Conservation (phyloP, 2,113 vertebrate species). For the Aptenodytes forsteri region DNA sequence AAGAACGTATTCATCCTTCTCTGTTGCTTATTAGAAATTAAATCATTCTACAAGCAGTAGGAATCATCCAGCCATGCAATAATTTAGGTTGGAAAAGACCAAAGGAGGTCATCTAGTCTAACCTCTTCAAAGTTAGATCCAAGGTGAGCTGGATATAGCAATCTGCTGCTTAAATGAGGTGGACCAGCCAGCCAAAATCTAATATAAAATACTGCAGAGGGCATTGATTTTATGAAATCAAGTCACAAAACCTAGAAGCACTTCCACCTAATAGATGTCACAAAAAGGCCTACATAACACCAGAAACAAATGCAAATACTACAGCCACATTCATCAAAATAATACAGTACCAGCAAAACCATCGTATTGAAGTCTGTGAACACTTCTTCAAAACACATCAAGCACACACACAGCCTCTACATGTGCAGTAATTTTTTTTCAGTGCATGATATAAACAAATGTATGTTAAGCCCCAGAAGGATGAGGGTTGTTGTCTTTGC, state of each 20-base stretch:
- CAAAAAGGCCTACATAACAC: background rate
- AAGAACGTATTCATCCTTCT: background rate
- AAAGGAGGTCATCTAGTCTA: background rate
- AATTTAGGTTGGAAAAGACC: background rate
- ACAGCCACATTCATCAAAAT: background rate
- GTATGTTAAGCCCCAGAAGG: background rate
- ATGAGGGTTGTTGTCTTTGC: background rate
- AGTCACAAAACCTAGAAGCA: background rate
- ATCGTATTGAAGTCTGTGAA: background rate
- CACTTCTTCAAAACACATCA: background rate
- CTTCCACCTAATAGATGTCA: background rate
- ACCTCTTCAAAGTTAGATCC: background rate
- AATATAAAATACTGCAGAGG: background rate
- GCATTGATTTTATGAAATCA: background rate
- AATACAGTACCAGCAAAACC: background rate
- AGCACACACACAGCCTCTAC: background rate
- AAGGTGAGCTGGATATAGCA: background rate
- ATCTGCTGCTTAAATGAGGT: background rate
- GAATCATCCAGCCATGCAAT: background rate
- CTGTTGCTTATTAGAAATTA: background rate
- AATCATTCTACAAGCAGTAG: background rate
- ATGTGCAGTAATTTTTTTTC: background rate
- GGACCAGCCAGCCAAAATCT: background rate
- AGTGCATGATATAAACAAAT: background rate
- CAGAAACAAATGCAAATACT: background rate